A percentile compares a stretch with the other conserved stretches of the same genome.
These are phyloP conservation scores for Augiades crinisus DNA, from an alignment of 2,888 invertebrate species.

Conservation along the genomic window DNA sequence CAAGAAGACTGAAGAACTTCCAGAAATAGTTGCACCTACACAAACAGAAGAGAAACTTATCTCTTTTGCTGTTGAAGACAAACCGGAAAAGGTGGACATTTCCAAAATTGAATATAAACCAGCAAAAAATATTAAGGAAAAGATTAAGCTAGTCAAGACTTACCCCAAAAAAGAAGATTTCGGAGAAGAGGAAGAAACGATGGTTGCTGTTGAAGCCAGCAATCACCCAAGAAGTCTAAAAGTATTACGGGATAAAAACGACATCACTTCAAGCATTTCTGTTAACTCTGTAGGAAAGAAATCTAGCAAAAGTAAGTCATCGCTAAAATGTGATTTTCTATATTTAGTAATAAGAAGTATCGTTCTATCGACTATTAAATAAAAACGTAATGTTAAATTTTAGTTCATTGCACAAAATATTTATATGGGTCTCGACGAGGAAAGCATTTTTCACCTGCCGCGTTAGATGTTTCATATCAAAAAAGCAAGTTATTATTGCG, in stretches of 20 bases:
- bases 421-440: too few relatives aligned
- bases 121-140: conserved; percentile 75
- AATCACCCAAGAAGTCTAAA: conserved; percentile 70
- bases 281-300: conserved; percentile 83
- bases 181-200: conserved; percentile 79
- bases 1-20: conserved; percentile 50
- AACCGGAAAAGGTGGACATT: conserved; percentile 65
- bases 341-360: too few relatives aligned
- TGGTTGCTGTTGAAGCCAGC: conserved; percentile 82
- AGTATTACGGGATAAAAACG: conserved; percentile 64
- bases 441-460: too few relatives aligned
- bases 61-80: conserved; percentile 73
- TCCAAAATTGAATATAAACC: conserved; percentile 60
- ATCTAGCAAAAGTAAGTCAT: conserved; percentile 56
- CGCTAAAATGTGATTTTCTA: background rate
- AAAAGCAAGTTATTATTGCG: too few relatives aligned
- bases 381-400: too few relatives aligned
- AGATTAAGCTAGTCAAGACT: conserved; percentile 78
- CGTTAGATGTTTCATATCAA: too few relatives aligned
- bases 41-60: conserved; percentile 79
- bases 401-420: too few relatives aligned
- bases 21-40: conserved; percentile 61
- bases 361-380: too few relatives aligned
- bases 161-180: conserved; percentile 72
- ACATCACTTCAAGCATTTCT: conserved; percentile 81